Conservation (phyloP, 2,113 vertebrate species). For the Chaetura pelagica region DNA sequence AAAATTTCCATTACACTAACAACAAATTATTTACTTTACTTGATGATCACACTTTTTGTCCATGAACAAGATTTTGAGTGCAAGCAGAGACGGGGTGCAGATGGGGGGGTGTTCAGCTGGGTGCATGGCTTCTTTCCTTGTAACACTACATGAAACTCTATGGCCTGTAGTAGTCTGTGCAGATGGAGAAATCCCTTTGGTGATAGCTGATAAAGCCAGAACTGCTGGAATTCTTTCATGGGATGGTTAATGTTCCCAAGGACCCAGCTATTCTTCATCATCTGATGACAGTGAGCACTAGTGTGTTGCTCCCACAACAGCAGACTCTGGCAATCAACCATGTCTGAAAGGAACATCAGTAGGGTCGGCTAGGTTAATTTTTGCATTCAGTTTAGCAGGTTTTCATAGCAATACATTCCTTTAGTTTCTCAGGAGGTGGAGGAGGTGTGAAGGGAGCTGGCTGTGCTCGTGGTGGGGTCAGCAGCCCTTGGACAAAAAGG, state of each 20-base stretch:
- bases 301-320: background rate
- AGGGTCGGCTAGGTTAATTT: background rate
- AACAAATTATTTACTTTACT: background rate
- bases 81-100: background rate
- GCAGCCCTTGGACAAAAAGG: background rate
- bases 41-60: background rate
- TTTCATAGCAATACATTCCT: background rate
- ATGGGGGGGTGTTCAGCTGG: background rate
- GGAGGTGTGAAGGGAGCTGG: background rate
- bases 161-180: background rate
- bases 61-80: background rate
- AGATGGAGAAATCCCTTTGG: background rate
- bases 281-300: background rate
- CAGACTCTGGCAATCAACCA: background rate
- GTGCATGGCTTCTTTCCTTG: background rate
- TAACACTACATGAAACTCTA: rapidly evolving
- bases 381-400: background rate
- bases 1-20: background rate
- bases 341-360: background rate
- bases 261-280: rapidly evolving
- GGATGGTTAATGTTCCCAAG: background rate
- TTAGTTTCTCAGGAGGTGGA: background rate
- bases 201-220: background rate
- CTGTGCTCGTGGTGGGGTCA: background rate
- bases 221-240: background rate